phyloP scores from a whole-genome alignment of 53 echinoderm and acorn worm genomes.

The Luidia sarsii region DNA sequence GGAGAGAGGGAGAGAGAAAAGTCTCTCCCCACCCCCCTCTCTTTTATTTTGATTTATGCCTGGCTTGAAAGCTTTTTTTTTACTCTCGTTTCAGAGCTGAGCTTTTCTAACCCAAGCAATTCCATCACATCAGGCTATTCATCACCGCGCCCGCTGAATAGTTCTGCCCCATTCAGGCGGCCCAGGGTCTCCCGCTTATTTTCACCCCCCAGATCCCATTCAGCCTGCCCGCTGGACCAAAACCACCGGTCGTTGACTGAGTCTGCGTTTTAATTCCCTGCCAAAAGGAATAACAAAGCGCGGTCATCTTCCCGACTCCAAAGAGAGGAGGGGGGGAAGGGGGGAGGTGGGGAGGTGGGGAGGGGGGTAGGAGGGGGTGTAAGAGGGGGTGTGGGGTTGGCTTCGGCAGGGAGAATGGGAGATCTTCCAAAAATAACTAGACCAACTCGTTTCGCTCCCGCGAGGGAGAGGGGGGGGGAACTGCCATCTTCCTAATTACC shows the following conservation, averaged over 20 bases:
- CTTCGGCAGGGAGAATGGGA: no score
- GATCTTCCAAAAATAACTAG: no score
- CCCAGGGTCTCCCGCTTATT: conserved; percentile 52
- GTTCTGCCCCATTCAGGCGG: neutral
- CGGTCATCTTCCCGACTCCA: conserved; percentile 28
- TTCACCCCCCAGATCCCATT: conserved; percentile 15
- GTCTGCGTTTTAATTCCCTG: conserved; percentile 6
- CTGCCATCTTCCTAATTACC: no score
- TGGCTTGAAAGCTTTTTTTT: conserved; percentile 23
- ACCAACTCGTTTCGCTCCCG: no score
- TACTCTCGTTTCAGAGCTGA: conserved; percentile 5
- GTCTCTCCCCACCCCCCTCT: conserved; percentile 19
- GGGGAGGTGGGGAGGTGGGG: no score
- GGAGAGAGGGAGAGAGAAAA: neutral
- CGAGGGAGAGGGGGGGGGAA: no score
- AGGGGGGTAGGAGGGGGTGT: no score
- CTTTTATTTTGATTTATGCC: conserved; percentile 33
- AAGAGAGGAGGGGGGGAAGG: no score
- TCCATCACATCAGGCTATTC: conserved; percentile 43
- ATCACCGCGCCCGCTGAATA: conserved; percentile 42
- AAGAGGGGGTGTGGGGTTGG: no score
- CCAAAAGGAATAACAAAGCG: conserved; percentile 31
- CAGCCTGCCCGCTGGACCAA: conserved; percentile 49
- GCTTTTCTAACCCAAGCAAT: conserved; percentile 24
- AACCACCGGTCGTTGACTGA: conserved; percentile 50